Percentiles rank a stretch among this genome's conserved stretches.
Conservation (phyloP, 2,888 invertebrate genomes). For the Dioctria linearis region DNA sequence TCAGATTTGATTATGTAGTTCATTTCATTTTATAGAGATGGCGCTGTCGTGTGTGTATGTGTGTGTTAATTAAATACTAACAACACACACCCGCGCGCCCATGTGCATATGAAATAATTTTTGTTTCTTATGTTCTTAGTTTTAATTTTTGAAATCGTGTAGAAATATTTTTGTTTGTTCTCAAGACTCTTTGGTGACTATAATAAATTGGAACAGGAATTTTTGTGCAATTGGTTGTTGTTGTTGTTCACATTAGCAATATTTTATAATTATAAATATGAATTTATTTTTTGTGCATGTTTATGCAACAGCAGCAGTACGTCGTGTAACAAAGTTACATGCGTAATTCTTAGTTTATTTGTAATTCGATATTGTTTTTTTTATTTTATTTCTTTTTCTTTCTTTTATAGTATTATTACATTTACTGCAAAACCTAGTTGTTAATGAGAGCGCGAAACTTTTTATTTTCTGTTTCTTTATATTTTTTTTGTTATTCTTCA, state of each 20-base stretch:
- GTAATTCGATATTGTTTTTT: slow-evolving; percentile 15
- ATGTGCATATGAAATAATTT: too few relatives aligned
- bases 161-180: not conserved
- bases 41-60: too few relatives aligned
- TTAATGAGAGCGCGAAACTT: slow-evolving; percentile 23
- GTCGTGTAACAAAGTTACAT: not conserved
- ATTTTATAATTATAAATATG: too few relatives aligned
- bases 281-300: not conserved
- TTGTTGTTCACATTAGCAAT: not conserved
- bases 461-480: not conserved
- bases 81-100: too few relatives aligned
- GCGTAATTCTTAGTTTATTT: not conserved
- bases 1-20: too few relatives aligned
- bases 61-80: too few relatives aligned
- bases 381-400: not conserved
- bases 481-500: too few relatives aligned
- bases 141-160: too few relatives aligned
- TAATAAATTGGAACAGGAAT: not conserved
- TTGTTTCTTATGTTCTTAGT: too few relatives aligned
- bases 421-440: slow-evolving; percentile 24
- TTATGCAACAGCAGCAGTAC: not conserved
- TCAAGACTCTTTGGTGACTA: not conserved
- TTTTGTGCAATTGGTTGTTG: not conserved
- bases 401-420: slow-evolving; percentile 21
- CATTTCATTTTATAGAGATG: too few relatives aligned